Evolutionary conservation across 2,888 invertebrate species (phyloP).

Genomic region (Eupeodes latifasciatus): DNA sequence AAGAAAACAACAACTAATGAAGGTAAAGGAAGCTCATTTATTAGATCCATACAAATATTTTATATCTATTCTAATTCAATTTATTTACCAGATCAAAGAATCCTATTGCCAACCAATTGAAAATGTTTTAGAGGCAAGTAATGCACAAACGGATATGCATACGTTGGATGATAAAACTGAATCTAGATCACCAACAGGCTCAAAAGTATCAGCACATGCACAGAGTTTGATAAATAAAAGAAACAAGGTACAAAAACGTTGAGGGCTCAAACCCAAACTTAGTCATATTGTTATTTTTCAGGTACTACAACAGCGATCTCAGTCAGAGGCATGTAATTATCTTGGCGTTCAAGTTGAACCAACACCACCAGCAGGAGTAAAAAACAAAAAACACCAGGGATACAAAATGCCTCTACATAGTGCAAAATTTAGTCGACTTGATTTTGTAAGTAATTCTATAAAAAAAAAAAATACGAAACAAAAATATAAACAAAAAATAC

Average conservation of each 20-base stretch:
- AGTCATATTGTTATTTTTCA: background rate
- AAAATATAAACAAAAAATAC: background rate
- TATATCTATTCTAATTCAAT: background rate
- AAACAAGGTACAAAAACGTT: slow-evolving; percentile 43
- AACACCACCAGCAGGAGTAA: too few relatives aligned
- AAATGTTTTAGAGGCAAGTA: background rate
- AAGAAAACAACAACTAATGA: slow-evolving; percentile 21
- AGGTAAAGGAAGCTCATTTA: slow-evolving; percentile 12
- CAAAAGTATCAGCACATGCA: slow-evolving; percentile 41
- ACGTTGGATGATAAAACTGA: slow-evolving; percentile 7
- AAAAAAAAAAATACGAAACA: background rate
- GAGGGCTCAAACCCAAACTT: too few relatives aligned
- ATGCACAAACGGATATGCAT: background rate
- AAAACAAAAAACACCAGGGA: background rate
- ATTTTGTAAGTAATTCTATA: slow-evolving; percentile 34
- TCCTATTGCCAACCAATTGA: slow-evolving; percentile 30
- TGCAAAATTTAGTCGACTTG: slow-evolving; percentile 30
- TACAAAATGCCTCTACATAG: slow-evolving; percentile 39
- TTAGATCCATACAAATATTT: too few relatives aligned
- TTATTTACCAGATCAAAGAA: slow-evolving; percentile 35
- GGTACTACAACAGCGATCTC: slow-evolving; percentile 5
- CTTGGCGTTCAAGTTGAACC: background rate
- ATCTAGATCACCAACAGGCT: slow-evolving; percentile 19
- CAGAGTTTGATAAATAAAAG: slow-evolving; percentile 56
- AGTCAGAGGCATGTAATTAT: background rate